Evolutionary conservation across 2,113 vertebrate species (phyloP).

Genomic region (Buteo buteo): DNA sequence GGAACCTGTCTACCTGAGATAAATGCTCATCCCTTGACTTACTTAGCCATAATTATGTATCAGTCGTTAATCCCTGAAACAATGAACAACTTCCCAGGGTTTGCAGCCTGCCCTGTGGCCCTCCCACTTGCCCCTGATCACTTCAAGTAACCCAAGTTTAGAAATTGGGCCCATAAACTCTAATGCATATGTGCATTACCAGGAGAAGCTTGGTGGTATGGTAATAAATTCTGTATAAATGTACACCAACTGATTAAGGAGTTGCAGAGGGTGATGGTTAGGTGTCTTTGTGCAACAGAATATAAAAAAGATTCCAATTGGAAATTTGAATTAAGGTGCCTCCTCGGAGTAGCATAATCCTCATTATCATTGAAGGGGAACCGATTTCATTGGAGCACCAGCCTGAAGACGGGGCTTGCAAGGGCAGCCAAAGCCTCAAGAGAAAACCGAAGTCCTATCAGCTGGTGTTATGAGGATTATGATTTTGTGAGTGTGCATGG

Average conservation of each 20-base stretch:
- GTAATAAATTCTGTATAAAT: neutral
- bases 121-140: neutral
- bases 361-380: neutral
- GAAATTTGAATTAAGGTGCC: neutral
- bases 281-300: neutral
- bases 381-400: neutral
- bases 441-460: neutral
- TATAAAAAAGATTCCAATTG: neutral
- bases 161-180: neutral
- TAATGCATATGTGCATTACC: neutral
- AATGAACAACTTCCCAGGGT: neutral
- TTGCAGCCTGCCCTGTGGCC: neutral
- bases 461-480: neutral
- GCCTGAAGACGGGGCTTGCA: neutral
- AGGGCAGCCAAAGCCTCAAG: neutral
- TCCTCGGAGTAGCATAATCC: neutral
- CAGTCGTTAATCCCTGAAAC: neutral
- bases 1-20: neutral
- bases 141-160: neutral
- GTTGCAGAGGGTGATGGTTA: neutral
- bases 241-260: neutral
- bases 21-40: neutral
- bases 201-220: neutral
- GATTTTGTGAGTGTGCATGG: neutral
- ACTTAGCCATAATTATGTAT: fast-evolving